A percentile compares a stretch with the other conserved stretches of the same genome.
Conservation (phyloP, 2,113 vertebrate species). For the Propithecus coquereli region DNA sequence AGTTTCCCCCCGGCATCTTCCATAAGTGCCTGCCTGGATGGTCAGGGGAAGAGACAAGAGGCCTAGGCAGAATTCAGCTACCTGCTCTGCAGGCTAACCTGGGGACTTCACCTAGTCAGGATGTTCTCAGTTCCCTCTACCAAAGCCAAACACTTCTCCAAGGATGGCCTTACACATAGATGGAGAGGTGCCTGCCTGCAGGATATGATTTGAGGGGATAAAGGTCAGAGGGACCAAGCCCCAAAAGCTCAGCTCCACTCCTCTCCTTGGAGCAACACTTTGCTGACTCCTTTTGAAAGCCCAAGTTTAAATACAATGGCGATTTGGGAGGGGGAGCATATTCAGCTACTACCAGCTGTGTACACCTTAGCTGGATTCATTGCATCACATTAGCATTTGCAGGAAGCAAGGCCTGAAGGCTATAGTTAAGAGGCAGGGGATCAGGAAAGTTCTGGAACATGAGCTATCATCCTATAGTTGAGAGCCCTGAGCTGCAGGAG, state of each 20-base stretch:
- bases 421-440: not conserved
- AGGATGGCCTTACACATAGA: not conserved
- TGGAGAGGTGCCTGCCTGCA: not conserved
- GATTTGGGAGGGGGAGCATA: not conserved
- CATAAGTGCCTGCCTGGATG: not conserved
- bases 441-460: slow-evolving; percentile 18
- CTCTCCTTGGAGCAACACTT: not conserved
- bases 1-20: slow-evolving; percentile 28
- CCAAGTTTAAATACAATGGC: not conserved
- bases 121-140: not conserved
- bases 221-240: not conserved
- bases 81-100: slow-evolving; percentile 1
- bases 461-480: not conserved
- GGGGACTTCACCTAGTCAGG: not conserved
- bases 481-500: not conserved
- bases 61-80: not conserved
- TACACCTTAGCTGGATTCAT: not conserved
- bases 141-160: not conserved
- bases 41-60: not conserved
- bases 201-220: slow-evolving; percentile 30
- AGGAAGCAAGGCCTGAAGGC: not conserved
- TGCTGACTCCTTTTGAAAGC: not conserved
- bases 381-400: not conserved
- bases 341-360: slow-evolving; percentile 7
- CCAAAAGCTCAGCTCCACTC: slow-evolving; percentile 14